phyloP scores from a whole-genome alignment of 2,888 invertebrate species.

The Lydus trimaculatus region DNA sequence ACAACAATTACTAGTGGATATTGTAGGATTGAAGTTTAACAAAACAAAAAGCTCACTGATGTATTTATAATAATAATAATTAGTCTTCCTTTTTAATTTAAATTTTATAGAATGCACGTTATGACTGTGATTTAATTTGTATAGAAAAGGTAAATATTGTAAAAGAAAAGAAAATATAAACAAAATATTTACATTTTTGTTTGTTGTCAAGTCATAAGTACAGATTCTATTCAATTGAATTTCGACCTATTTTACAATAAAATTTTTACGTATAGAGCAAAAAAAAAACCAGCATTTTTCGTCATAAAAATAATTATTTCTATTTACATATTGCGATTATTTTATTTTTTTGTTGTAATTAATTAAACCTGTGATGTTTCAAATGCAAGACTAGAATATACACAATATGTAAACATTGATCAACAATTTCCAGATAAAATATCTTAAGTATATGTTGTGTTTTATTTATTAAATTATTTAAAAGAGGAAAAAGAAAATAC shows the following conservation, averaged over 20 bases:
- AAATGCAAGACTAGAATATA: constrained; percentile 13
- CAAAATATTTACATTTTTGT: neutral
- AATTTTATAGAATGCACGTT: constrained; percentile 24
- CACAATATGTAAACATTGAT: constrained; percentile 6
- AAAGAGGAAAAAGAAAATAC: too few relatives aligned
- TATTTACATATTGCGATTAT: constrained; percentile 15
- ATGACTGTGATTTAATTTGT: constrained; percentile 23
- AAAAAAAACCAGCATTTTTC: neutral
- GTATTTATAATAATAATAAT: constrained; percentile 4
- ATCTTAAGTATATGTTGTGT: neutral
- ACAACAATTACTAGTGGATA: neutral
- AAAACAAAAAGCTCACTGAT: constrained; percentile 15
- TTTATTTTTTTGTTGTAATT: neutral
- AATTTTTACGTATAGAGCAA: neutral
- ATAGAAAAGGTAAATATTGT: neutral
- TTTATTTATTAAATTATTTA: neutral
- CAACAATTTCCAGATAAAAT: neutral
- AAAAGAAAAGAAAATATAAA: neutral
- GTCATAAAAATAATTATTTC: constrained; percentile 10
- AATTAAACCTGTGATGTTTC: neutral
- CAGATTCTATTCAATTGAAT: neutral
- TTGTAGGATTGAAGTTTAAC: neutral
- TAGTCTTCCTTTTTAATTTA: constrained; percentile 27
- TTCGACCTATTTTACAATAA: constrained; percentile 1
- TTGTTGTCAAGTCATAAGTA: constrained; percentile 4